Percentiles rank a stretch among this genome's conserved stretches.
Conservation (phyloP, 2,888 invertebrate species). For the Criorhina ranunculi region DNA sequence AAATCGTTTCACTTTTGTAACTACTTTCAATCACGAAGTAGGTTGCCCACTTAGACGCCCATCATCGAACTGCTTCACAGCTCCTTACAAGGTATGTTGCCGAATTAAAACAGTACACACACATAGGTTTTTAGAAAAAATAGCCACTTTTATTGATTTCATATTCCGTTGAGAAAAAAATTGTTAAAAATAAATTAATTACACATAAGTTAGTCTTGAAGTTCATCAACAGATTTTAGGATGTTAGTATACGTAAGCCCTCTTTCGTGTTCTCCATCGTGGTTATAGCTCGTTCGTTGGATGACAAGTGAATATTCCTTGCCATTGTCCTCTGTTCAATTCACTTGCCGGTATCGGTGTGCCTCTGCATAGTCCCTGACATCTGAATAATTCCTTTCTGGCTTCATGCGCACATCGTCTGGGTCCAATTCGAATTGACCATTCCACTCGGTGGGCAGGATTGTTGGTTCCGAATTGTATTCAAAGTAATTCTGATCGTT, state of each 20-base stretch:
- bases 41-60: conserved; percentile 58
- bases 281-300: conserved; percentile 51
- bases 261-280: conserved; percentile 2
- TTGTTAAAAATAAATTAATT: conserved; percentile 65
- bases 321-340: conserved; percentile 71
- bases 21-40: conserved; percentile 50
- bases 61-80: conserved; percentile 10
- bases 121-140: conserved; percentile 5
- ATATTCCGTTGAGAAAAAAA: conserved; percentile 10
- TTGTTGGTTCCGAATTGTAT: conserved; percentile 81
- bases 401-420: conserved; percentile 82
- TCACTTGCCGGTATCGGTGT: conserved; percentile 80
- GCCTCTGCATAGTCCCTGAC: conserved; percentile 83
- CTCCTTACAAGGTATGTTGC: conserved; percentile 32
- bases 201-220: conserved; percentile 47
- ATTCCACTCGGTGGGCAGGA: conserved; percentile 83
- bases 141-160: conserved; percentile 46
- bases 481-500: conserved; percentile 82
- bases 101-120: conserved; percentile 9
- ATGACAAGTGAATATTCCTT: not conserved
- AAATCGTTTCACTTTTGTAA: conserved; percentile 15
- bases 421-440: conserved; percentile 83
- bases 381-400: conserved; percentile 83
- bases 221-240: conserved; percentile 18
- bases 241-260: conserved; percentile 28